Evolutionary conservation across 2,888 invertebrate species (phyloP).

Genomic region (Petrolisthes manimaculis): DNA sequence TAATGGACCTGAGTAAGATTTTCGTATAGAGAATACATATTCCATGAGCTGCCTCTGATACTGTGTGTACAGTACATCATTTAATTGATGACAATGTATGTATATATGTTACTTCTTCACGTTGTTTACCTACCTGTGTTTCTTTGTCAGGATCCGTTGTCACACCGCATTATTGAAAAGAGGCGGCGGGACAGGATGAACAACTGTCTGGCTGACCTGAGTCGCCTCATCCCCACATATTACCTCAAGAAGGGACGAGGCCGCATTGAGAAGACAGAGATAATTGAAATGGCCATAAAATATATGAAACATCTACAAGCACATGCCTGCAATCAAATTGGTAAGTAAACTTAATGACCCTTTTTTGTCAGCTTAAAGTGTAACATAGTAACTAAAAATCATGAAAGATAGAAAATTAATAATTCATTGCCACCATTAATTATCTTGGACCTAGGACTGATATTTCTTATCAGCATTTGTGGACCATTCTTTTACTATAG

Average conservation of each 20-base stretch:
- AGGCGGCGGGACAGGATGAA: slow-evolving; percentile 96
- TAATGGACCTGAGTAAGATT: neutral
- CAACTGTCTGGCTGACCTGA: slow-evolving; percentile 93
- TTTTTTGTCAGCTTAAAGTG: neutral
- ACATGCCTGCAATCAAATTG: slow-evolving; percentile 69
- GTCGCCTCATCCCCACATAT: slow-evolving; percentile 90
- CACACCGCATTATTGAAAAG: slow-evolving; percentile 97
- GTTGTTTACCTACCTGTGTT: neutral
- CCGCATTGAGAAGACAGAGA: slow-evolving; percentile 96
- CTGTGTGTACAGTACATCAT: neutral
- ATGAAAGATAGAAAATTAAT: too few relatives aligned
- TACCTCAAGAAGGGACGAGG: slow-evolving; percentile 95
- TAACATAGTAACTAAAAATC: too few relatives aligned
- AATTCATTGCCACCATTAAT: too few relatives aligned
- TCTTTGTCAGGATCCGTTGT: slow-evolving; percentile 90
- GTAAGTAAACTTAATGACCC: slow-evolving; percentile 65
- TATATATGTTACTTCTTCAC: neutral
- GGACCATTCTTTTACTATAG: too few relatives aligned
- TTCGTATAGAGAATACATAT: neutral
- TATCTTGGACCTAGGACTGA: too few relatives aligned
- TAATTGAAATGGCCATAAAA: slow-evolving; percentile 97
- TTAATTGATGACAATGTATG: neutral
- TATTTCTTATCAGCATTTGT: too few relatives aligned
- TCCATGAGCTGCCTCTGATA: neutral
- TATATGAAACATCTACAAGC: slow-evolving; percentile 89